These are phyloP conservation scores for Phyllopteryx taeniolatus DNA, from an alignment of 2,113 vertebrate genomes.

Conservation along the genomic window DNA sequence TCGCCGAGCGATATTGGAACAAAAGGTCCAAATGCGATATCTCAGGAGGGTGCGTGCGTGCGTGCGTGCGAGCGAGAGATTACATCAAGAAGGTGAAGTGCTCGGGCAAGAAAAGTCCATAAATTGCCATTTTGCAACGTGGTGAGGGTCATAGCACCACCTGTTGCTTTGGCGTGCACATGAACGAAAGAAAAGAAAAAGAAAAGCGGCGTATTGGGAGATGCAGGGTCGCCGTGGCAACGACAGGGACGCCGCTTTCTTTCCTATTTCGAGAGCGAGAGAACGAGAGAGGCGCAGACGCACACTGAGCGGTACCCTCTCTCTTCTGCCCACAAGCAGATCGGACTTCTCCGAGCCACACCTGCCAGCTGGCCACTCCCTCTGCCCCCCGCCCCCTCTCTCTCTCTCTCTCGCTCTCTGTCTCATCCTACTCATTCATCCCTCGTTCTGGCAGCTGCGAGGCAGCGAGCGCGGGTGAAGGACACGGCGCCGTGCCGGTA, in stretches of 20 bases:
- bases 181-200: neutral
- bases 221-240: neutral
- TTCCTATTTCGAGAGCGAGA: slow-evolving; percentile 34
- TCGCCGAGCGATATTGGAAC: too few species aligned
- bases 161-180: neutral
- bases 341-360: slow-evolving; percentile 48
- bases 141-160: too few species aligned
- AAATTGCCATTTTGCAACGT: too few species aligned
- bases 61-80: too few species aligned
- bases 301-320: slow-evolving; percentile 1
- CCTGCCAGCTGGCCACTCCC: slow-evolving; percentile 31
- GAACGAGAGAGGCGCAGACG: slow-evolving; percentile 42
- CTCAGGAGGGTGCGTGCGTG: too few species aligned
- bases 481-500: slow-evolving; percentile 62
- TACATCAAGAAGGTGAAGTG: too few species aligned
- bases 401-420: slow-evolving; percentile 5
- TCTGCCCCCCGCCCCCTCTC: neutral
- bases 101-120: too few species aligned
- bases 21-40: too few species aligned
- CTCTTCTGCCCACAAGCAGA: slow-evolving; percentile 27
- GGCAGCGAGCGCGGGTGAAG: slow-evolving; percentile 65
- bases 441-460: slow-evolving; percentile 54
- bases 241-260: neutral
- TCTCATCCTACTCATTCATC: slow-evolving; percentile 60
- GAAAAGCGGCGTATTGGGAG: neutral